Conservation (phyloP, 2,888 invertebrate species). For the Neoitamus cyanurus region DNA sequence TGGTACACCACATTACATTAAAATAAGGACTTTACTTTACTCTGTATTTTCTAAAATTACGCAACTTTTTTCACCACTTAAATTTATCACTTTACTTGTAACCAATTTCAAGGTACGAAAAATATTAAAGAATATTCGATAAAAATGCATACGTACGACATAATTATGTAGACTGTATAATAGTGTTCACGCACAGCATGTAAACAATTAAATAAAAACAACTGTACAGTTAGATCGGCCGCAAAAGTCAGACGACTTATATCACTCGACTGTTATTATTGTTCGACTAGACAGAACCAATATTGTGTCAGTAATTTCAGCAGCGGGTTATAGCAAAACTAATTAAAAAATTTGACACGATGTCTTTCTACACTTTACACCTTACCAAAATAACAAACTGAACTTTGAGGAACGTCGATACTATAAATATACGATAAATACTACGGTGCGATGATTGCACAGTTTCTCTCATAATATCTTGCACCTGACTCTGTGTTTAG, state of each 20-base stretch:
- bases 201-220: background rate
- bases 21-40: too few relatives aligned
- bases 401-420: background rate
- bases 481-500: background rate
- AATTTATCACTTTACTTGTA: too few relatives aligned
- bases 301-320: background rate
- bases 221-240: background rate
- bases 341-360: constrained; percentile 47
- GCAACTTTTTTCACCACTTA: background rate
- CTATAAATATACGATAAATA: too few relatives aligned
- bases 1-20: too few relatives aligned
- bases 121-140: background rate
- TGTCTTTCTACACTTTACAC: constrained; percentile 30
- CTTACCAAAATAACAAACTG: background rate
- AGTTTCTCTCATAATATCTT: background rate
- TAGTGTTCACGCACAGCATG: background rate
- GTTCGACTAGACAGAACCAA: background rate
- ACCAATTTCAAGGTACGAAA: too few relatives aligned
- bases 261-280: background rate
- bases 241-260: background rate
- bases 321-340: background rate
- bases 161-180: too few relatives aligned
- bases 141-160: too few relatives aligned
- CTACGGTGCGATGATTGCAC: background rate
- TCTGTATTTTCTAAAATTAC: too few relatives aligned